These are phyloP conservation scores for Gopherus flavomarginatus DNA, from an alignment of 2,113 vertebrate genomes.

Conservation along the genomic window DNA sequence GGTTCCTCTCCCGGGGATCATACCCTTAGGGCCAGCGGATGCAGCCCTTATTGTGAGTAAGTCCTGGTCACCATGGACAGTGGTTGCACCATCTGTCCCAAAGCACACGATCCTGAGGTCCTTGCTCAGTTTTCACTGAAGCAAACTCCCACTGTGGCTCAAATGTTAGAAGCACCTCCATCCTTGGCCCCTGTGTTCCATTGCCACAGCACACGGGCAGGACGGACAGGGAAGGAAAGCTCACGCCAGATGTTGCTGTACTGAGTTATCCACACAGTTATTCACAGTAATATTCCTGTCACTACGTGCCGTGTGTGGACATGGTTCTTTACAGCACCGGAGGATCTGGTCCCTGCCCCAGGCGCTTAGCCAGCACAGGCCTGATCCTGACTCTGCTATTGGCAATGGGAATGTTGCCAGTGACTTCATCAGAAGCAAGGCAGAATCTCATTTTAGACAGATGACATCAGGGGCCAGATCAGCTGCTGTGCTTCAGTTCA, in stretches of 20 bases:
- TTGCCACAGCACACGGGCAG: background rate
- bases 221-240: background rate
- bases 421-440: too few relatives aligned
- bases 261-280: background rate
- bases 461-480: too few relatives aligned
- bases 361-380: background rate
- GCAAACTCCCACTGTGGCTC: background rate
- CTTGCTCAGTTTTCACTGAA: background rate
- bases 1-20: background rate
- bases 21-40: fast-evolving
- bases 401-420: too few relatives aligned
- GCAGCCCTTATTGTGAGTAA: background rate
- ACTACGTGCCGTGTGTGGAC: background rate
- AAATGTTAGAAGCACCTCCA: background rate
- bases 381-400: background rate
- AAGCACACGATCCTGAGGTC: too few relatives aligned
- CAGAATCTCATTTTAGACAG: too few relatives aligned
- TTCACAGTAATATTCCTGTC: background rate
- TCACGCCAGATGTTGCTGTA: background rate
- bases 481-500: too few relatives aligned
- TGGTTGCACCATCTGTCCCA: background rate
- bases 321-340: background rate
- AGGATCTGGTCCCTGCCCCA: background rate
- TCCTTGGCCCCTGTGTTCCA: background rate
- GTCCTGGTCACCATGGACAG: background rate